These are phyloP conservation scores for Brachymystax lenok DNA, from an alignment of 2,797 vertebrate genomes.

Conservation along the genomic window DNA sequence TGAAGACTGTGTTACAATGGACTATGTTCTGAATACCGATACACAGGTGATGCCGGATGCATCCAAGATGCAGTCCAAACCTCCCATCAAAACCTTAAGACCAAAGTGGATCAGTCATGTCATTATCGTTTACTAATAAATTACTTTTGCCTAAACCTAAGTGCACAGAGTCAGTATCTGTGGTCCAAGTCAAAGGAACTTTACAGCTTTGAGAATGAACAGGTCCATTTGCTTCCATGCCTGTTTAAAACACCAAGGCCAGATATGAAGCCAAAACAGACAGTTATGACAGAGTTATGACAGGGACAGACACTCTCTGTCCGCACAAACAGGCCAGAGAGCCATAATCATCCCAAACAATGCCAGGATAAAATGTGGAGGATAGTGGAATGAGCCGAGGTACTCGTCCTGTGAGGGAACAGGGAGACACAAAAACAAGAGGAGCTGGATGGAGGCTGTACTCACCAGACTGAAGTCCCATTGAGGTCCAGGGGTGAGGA, in stretches of 20 bases:
- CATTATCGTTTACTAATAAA: too few species aligned
- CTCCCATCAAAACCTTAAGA: too few species aligned
- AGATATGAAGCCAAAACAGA: slow-evolving; percentile 33
- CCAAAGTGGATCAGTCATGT: too few species aligned
- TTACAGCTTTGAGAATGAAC: slow-evolving; percentile 36
- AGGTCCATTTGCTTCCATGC: slow-evolving; percentile 38
- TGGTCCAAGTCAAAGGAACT: neutral
- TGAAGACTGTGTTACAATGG: too few species aligned
- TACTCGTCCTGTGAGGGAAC: neutral
- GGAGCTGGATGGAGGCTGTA: neutral
- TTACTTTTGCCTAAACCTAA: neutral
- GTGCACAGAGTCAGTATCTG: neutral
- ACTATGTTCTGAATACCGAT: too few species aligned
- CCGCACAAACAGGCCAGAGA: neutral
- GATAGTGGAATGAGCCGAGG: too few species aligned
- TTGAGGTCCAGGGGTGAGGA: slow-evolving; percentile 83
- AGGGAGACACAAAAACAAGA: neutral
- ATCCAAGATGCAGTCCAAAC: too few species aligned
- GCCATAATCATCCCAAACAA: neutral
- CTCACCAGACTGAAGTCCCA: slow-evolving; percentile 93
- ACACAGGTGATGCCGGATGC: too few species aligned
- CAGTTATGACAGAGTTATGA: slow-evolving; percentile 15
- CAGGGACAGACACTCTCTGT: slow-evolving; percentile 18
- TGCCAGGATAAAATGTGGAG: neutral
- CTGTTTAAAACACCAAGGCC: slow-evolving; percentile 32